Evolutionary conservation across 1,140 invertebrate species (phyloP).

Genomic region (Drosophila pseudoobscura): DNA sequence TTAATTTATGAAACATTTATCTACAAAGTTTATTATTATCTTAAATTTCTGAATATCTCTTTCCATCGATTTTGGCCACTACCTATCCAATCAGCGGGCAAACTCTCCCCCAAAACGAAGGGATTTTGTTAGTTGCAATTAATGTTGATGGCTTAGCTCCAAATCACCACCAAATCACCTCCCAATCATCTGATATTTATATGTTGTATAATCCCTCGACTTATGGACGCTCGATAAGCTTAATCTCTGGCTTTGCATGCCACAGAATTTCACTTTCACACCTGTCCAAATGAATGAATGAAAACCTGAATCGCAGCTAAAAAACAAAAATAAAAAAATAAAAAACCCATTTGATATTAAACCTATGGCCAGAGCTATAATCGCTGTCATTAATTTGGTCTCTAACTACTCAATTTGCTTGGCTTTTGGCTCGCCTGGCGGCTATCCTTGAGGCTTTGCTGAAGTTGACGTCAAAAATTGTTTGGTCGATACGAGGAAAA

Average conservation of each 20-base stretch:
- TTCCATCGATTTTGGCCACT: too few relatives aligned
- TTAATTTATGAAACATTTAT: too few relatives aligned
- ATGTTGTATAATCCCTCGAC: neutral
- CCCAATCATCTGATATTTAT: too few relatives aligned
- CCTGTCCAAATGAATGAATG: constrained; percentile 30
- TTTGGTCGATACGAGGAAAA: constrained; percentile 64
- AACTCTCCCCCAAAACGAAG: too few relatives aligned
- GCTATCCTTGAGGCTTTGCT: constrained; percentile 39
- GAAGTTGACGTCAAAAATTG: constrained; percentile 58
- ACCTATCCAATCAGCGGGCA: too few relatives aligned
- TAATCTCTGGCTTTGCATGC: constrained; percentile 8
- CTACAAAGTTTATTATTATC: too few relatives aligned
- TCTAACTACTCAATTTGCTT: constrained; percentile 53
- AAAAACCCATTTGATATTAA: constrained; percentile 35
- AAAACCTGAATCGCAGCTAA: constrained; percentile 38
- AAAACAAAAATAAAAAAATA: neutral
- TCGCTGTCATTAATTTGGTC: constrained; percentile 53
- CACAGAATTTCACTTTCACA: constrained; percentile 68
- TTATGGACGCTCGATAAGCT: neutral
- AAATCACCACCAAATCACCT: too few relatives aligned
- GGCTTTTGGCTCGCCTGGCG: constrained; percentile 17
- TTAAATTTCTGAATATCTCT: too few relatives aligned
- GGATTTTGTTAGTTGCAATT: too few relatives aligned
- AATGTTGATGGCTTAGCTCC: too few relatives aligned
- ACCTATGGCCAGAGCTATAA: constrained; percentile 21